Conservation (phyloP, 2,113 vertebrate genomes). For the Nannobrachium achirus region DNA sequence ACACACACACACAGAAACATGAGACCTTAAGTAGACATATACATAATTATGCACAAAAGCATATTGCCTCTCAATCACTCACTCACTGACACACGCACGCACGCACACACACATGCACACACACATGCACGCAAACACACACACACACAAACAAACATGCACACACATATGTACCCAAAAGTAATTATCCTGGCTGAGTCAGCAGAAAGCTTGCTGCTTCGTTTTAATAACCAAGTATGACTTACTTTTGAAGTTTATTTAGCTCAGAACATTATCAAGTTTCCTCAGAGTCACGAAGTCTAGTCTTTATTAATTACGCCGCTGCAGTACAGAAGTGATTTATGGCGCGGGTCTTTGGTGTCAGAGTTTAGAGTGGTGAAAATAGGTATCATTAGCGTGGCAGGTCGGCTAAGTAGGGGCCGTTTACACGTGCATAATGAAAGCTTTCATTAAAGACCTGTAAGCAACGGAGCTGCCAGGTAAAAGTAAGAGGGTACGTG, state of each 20-base stretch:
- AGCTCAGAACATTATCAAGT: constrained; percentile 58
- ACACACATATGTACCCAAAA: not conserved
- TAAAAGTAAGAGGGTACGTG: constrained; percentile 14
- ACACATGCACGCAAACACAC: constrained; percentile 17
- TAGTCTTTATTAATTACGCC: constrained; percentile 74
- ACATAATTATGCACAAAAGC: too few species aligned
- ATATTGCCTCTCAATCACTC: too few species aligned
- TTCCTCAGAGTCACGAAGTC: constrained; percentile 68
- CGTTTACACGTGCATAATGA: constrained; percentile 63
- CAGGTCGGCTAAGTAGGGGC: constrained; percentile 65
- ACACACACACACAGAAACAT: too few species aligned
- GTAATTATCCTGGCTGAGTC: constrained; percentile 26
- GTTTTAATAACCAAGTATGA: constrained; percentile 57
- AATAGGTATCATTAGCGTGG: constrained; percentile 74
- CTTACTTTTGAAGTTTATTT: constrained; percentile 67
- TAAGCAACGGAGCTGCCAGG: constrained; percentile 36
- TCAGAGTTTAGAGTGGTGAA: constrained; percentile 66
- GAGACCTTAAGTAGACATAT: too few species aligned
- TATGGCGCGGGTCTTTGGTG: constrained; percentile 71
- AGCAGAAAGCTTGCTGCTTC: constrained; percentile 35
- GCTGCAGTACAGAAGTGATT: constrained; percentile 68
- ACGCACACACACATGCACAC: constrained; percentile 27
- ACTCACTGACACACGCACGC: not conserved
- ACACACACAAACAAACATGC: constrained; percentile 6
- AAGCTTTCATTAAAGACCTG: constrained; percentile 69